A percentile compares a stretch with the other conserved stretches of the same genome.
phyloP scores from a whole-genome alignment of 2,888 invertebrate species.

The Thysanoteuthis rhombus region DNA sequence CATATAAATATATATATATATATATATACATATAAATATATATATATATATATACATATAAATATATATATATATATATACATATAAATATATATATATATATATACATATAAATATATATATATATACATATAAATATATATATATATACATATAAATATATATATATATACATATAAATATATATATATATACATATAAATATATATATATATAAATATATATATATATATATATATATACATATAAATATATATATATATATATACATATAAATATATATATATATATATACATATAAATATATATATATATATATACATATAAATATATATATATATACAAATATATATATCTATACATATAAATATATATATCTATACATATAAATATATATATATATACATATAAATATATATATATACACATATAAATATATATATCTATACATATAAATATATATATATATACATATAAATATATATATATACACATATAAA shows the following conservation, averaged over 20 bases:
- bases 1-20: background rate
- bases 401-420: background rate
- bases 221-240: slow-evolving; percentile 17
- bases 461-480: too few species aligned
- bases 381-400: background rate
- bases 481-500: too few species aligned
- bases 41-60: slow-evolving; percentile 14
- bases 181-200: slow-evolving; percentile 14
- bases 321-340: background rate
- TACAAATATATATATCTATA: background rate
- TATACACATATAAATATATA: background rate
- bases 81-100: background rate
- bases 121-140: background rate
- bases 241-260: background rate
- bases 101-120: background rate
- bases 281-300: background rate
- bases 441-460: background rate
- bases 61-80: background rate
- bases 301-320: slow-evolving; percentile 12
- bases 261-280: background rate
- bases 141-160: background rate
- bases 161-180: background rate
- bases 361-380: background rate
- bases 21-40: background rate
- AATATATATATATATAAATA: background rate